Evolutionary conservation across 2,113 vertebrate species (phyloP).

Genomic region (Oceanodroma tethys): DNA sequence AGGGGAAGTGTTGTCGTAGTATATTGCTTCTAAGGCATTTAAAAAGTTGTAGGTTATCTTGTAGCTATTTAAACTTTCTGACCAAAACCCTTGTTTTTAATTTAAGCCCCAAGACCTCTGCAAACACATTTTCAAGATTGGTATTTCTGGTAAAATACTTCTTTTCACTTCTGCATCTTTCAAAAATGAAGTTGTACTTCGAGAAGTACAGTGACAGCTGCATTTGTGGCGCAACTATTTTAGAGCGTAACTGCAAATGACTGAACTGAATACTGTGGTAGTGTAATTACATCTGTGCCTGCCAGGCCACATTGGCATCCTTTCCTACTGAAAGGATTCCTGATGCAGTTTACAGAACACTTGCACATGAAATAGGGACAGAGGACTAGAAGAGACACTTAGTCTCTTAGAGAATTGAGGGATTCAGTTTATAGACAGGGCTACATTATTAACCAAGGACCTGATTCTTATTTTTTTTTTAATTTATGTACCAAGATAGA

Average conservation of each 20-base stretch:
- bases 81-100: neutral
- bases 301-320: slow-evolving; percentile 38
- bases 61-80: neutral
- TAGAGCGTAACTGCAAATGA: neutral
- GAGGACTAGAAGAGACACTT: neutral
- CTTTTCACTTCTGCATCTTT: neutral
- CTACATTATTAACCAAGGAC: neutral
- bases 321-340: slow-evolving; percentile 37
- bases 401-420: neutral
- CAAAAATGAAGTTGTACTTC: neutral
- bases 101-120: neutral
- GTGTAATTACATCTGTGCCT: slow-evolving; percentile 49
- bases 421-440: neutral
- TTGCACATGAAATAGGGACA: neutral
- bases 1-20: neutral
- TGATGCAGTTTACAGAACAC: neutral
- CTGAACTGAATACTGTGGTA: neutral
- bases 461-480: neutral
- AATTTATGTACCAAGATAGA: neutral
- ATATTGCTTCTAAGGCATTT: neutral
- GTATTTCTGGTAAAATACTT: neutral
- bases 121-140: neutral
- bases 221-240: neutral
- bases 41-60: neutral
- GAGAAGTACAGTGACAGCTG: neutral